Evolutionary conservation across 2,888 invertebrate species (phyloP).

Genomic region (Lampropteryx suffumata): DNA sequence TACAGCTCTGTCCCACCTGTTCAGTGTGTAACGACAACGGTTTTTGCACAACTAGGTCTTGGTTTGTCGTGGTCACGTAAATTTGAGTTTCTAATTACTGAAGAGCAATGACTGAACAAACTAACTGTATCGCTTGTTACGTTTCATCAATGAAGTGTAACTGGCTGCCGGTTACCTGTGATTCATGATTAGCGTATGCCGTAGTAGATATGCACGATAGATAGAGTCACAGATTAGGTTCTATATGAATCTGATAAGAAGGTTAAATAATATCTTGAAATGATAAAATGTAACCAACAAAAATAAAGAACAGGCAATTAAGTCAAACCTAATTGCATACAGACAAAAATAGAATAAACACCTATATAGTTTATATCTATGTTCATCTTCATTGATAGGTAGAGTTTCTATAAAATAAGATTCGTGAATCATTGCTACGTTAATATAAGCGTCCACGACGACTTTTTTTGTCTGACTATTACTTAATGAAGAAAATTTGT

Average conservation of each 20-base stretch:
- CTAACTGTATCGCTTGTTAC: slow-evolving; percentile 32
- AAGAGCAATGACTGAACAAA: slow-evolving; percentile 28
- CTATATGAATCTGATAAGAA: background rate
- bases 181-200: slow-evolving; percentile 23
- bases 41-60: slow-evolving; percentile 70
- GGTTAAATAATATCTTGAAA: no score
- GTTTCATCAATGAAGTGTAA: slow-evolving; percentile 37
- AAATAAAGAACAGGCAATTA: no score
- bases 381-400: no score
- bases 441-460: no score
- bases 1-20: slow-evolving; percentile 43
- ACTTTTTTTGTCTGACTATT: no score
- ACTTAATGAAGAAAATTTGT: background rate
- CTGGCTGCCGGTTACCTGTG: slow-evolving; percentile 20
- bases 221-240: background rate
- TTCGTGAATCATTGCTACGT: no score
- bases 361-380: no score
- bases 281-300: no score
- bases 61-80: slow-evolving; percentile 54
- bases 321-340: no score
- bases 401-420: no score
- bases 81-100: slow-evolving; percentile 53
- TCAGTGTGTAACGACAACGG: slow-evolving; percentile 62
- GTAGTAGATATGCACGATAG: slow-evolving; percentile 13
- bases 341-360: no score